Base-by-base conservation (phyloP, 2,113 vertebrate species). In the Oenanthe melanoleuca region DNA sequence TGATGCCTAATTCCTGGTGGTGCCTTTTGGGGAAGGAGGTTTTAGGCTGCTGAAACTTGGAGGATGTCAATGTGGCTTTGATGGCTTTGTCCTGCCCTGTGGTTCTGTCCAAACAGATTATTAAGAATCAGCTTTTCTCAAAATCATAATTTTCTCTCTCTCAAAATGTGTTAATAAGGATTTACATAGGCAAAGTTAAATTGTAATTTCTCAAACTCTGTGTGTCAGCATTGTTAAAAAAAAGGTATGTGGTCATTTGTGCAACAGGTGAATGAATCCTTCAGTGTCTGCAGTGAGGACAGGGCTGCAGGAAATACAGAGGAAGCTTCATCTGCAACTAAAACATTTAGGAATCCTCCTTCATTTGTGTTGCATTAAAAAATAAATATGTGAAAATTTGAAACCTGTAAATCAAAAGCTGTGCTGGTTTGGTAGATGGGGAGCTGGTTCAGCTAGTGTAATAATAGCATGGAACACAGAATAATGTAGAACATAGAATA, bases 161-260 rank as follows among this genome's bases (percentile, higher is more conserved):
- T 61, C 18, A 71, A n/a, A 80, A 82, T 45, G 7, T 18, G 5
- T 78, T 74, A 52, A 61, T 65, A 65, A 56, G 29, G 25, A 67
- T 60, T 88, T 49, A 20, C 6, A 6, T 22, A 8, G 57, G n/a
- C n/a, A 94, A 72, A 65, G 34, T n/a, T 72, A 69, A 84, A 37
- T 84, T 57, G 5, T 3, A 59, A 34, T 61, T 71, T 52, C 34
- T 82, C 29, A 42, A 53, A 52, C 8, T 59, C n/a, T 63, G 8
- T 55, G 53, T n/a, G 24, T 50, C 21, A n/a, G 14, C 18, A 12
- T 19, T 69, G 55, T 26, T 67, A 15, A 14, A 14, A 25, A 45
- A 57, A n/a, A 34, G 21, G 9, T 40, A 24, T 24, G 45, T n/a
- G 6, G 29, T 67, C 8, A 16, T 71, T 67, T 0, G 0, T 21